Evolutionary conservation across 2,888 invertebrate species (phyloP), one percentile per base, ranked within the genome.

Genomic region (Macroteleia sp.): DNA sequence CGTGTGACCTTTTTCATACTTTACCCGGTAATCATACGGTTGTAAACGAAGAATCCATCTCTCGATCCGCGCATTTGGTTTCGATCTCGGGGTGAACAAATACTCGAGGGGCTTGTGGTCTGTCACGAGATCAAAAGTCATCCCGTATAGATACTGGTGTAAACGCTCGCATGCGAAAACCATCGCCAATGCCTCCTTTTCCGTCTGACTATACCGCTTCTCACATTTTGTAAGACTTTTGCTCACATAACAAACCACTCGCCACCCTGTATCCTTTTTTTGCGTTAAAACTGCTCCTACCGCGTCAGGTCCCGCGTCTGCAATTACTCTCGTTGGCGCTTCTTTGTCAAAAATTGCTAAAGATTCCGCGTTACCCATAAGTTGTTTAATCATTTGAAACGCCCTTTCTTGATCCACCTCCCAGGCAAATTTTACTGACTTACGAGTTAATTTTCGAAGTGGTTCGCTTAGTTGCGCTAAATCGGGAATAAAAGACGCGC

Each of bases 401-500:
- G 59, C 42, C 1, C 44, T 30, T 48, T 30, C 22, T n/a, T 76
- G 36, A 0, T 22, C 8, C 9, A 48, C 28, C 5, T 66, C 73
- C 76, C 73, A 80, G 2, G 17, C 10, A 19, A 59, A 71, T 10
- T n/a, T 10, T 3, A 16, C 14, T 6, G 36, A 19, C 34, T 59
- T 69, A 16, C 62, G 42, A n/a, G 61, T 39, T 19, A 48, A 28
- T 25, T 6, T 25, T 6, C 25, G 3, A 3, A 85, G 79, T 1
- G 82, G 77, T 19, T 89, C 79, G 22, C 83, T 80, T 39, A 85
- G 78, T 6, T 61, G 82, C 17, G 69, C 73, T 39, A 77, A 75
- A 79, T 81, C 41, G 20, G 85, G 82, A 0, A 90, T 83, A 30
- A 79, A 86, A 88, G 90, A 20, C 85, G 82, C 50, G 10, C 67